Percentiles rank a stretch among this genome's conserved stretches.
These are phyloP conservation scores for Platycheirus albimanus DNA, from an alignment of 2,888 invertebrate species.

Conservation along the genomic window DNA sequence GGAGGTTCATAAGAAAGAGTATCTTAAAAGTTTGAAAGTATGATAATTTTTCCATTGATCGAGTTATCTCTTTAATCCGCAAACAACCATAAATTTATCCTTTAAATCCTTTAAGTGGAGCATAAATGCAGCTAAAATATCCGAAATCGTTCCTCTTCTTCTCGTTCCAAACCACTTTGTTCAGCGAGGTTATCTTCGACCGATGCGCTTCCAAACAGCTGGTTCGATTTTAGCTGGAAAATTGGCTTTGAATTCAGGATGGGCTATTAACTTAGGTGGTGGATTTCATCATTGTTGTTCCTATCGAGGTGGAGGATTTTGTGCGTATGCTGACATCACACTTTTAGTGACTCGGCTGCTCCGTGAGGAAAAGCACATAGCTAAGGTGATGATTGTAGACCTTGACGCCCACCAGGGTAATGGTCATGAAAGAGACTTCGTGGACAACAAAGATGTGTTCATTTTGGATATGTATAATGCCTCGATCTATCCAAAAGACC, in stretches of 20 bases:
- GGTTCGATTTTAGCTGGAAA: slow-evolving; percentile 92
- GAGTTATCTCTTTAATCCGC: too few relatives aligned
- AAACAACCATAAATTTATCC: too few relatives aligned
- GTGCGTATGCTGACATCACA: slow-evolving; percentile 95
- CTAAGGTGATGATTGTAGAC: slow-evolving; percentile 93
- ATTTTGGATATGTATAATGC: slow-evolving; percentile 94
- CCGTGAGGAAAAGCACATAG: slow-evolving; percentile 84
- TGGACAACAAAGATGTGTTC: slow-evolving; percentile 88
- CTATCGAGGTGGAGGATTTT: slow-evolving; percentile 92
- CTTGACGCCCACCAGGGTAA: slow-evolving; percentile 97
- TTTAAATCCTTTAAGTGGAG: slow-evolving; percentile 92
- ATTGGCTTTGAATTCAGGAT: slow-evolving; percentile 91
- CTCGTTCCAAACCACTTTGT: slow-evolving; percentile 90
- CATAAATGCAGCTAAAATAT: slow-evolving; percentile 89
- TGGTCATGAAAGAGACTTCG: slow-evolving; percentile 93
- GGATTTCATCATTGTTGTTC: slow-evolving; percentile 95
- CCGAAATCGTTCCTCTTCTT: slow-evolving; percentile 89
- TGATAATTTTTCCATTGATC: too few relatives aligned
- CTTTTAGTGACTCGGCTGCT: slow-evolving; percentile 89
- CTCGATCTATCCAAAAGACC: slow-evolving; percentile 91
- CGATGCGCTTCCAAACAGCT: slow-evolving; percentile 92
- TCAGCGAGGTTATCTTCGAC: slow-evolving; percentile 89
- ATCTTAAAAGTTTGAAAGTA: slow-evolving; percentile 89
- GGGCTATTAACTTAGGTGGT: slow-evolving; percentile 94
- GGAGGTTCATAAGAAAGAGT: slow-evolving; percentile 89